A percentile compares a stretch with the other conserved stretches of the same genome.
Conservation (phyloP, 2,797 vertebrate species). For the Arnoldichthys spilopterus region DNA sequence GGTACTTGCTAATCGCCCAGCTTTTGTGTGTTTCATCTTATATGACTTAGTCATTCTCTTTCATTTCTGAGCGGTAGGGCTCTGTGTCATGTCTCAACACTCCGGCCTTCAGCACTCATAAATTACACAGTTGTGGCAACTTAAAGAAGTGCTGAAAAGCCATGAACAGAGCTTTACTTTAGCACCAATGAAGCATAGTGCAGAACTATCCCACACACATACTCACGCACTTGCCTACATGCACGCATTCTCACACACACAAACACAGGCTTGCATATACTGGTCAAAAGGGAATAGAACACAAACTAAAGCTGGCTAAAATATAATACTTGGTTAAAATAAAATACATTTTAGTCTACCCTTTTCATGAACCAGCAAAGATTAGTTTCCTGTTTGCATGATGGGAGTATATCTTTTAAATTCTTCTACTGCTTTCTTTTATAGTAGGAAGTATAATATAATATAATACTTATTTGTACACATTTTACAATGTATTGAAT, state of each 20-base stretch:
- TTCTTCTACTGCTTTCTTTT: too few relatives aligned
- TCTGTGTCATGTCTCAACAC: conserved; percentile 71
- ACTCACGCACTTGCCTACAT: conserved; percentile 38
- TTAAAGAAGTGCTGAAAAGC: conserved; percentile 84
- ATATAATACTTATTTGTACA: too few relatives aligned
- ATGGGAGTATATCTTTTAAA: too few relatives aligned
- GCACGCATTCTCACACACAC: background rate
- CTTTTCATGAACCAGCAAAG: too few relatives aligned
- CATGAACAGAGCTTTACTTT: conserved; percentile 83
- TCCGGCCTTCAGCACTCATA: conserved; percentile 69
- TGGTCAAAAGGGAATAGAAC: background rate
- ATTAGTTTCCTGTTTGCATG: too few relatives aligned
- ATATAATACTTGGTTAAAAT: too few relatives aligned
- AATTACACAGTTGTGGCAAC: conserved; percentile 79
- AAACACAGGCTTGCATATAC: conserved; percentile 6
- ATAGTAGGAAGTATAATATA: too few relatives aligned
- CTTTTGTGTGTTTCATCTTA: conserved; percentile 76
- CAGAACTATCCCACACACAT: conserved; percentile 77
- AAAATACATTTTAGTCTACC: too few relatives aligned
- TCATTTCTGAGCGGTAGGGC: conserved; percentile 75
- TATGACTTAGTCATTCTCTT: conserved; percentile 71
- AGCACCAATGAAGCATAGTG: conserved; percentile 76
- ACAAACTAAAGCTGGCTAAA: background rate
- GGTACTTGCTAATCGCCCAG: conserved; percentile 59
- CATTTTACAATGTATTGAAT: too few relatives aligned